phyloP scores from a whole-genome alignment of 2,797 vertebrate genomes.

The Hemitrygon akajei region DNA sequence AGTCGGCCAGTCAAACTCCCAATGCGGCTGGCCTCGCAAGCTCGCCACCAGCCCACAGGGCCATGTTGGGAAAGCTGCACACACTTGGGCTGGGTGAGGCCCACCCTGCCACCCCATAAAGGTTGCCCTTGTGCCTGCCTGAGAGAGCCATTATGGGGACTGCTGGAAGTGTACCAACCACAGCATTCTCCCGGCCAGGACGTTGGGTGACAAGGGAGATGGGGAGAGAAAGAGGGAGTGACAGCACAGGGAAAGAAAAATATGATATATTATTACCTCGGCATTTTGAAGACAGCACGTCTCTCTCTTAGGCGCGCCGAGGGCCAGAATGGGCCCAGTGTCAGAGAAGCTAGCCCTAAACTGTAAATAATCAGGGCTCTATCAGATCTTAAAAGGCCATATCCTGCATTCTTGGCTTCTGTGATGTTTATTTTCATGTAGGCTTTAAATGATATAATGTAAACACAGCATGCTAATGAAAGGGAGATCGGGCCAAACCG shows the following conservation, averaged over 20 bases:
- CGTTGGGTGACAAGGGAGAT: neutral
- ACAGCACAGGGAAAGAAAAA: neutral
- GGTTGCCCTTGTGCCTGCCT: neutral
- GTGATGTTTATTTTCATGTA: slow-evolving; percentile 1
- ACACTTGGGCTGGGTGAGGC: neutral
- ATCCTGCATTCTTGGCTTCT: slow-evolving; percentile 22
- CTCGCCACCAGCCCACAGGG: neutral
- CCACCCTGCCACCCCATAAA: neutral
- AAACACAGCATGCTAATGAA: neutral
- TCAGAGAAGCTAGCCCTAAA: neutral
- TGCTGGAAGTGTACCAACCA: neutral
- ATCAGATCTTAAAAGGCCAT: slow-evolving; percentile 17
- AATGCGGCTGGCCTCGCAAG: neutral
- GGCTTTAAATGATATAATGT: slow-evolving; percentile 23
- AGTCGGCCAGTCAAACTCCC: too few species aligned
- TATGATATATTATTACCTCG: slow-evolving; percentile 21
- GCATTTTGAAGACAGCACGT: neutral
- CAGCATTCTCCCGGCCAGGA: neutral
- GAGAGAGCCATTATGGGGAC: neutral
- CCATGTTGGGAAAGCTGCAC: neutral
- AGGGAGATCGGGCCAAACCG: neutral
- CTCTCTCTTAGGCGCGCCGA: neutral
- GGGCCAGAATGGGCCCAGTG: neutral
- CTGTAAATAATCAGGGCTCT: slow-evolving; percentile 6
- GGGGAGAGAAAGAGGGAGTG: neutral